phyloP scores from a whole-genome alignment of 2,113 vertebrate species.

The Neotragus moschatus region DNA sequence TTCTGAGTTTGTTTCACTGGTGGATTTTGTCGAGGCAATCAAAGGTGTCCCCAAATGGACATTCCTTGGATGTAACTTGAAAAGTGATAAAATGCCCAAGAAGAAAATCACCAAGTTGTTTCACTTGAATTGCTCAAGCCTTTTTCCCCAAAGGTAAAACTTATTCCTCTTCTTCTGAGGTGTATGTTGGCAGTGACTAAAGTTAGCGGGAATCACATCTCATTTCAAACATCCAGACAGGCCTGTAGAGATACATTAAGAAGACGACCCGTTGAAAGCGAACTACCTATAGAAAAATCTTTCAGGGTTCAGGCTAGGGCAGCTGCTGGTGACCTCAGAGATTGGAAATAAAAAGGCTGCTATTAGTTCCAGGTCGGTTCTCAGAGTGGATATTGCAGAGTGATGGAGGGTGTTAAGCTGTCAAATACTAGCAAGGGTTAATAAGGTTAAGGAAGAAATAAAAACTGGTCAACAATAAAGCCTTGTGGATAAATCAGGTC shows the following conservation, averaged over 20 bases:
- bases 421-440: conserved; percentile 87
- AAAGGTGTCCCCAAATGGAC: conserved; percentile 68
- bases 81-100: conserved; percentile 73
- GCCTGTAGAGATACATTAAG: conserved; percentile 81
- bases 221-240: conserved; percentile 76
- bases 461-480: conserved; percentile 82
- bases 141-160: conserved; percentile 74
- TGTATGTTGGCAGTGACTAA: conserved; percentile 72
- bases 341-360: conserved; percentile 85
- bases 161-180: conserved; percentile 68
- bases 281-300: conserved; percentile 81
- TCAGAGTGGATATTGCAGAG: conserved; percentile 80
- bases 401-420: conserved; percentile 88
- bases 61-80: conserved; percentile 68
- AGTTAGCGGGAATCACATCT: conserved; percentile 80
- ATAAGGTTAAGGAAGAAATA: conserved; percentile 88
- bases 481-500: conserved; percentile 76
- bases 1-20: conserved; percentile 63
- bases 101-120: conserved; percentile 77
- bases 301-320: conserved; percentile 80
- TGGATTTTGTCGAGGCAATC: conserved; percentile 73
- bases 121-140: conserved; percentile 69
- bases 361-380: conserved; percentile 86
- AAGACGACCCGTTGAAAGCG: conserved; percentile 74
- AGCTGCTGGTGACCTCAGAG: conserved; percentile 82